These are phyloP conservation scores for Catharus fuscescens DNA, from an alignment of 2,113 vertebrate genomes.

Conservation along the genomic window DNA sequence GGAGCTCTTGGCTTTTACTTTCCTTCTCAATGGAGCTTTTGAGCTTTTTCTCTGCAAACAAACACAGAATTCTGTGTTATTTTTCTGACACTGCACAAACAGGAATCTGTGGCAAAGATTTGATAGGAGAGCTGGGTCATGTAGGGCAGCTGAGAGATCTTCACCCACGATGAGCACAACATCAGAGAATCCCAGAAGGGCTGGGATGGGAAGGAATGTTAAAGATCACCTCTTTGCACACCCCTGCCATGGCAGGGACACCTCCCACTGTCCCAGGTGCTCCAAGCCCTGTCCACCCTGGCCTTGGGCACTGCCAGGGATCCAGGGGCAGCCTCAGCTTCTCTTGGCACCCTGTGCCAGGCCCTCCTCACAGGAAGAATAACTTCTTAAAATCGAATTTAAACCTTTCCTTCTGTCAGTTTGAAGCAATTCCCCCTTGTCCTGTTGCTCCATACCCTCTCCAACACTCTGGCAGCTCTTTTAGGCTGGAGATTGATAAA, in stretches of 20 bases:
- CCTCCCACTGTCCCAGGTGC: background rate
- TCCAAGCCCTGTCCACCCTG: fast-evolving
- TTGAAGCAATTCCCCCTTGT: background rate
- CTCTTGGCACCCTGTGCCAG: background rate
- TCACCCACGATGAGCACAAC: background rate
- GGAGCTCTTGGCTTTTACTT: no score
- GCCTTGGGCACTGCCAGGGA: fast-evolving
- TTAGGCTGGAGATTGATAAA: background rate
- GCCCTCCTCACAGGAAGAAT: background rate
- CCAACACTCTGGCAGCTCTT: background rate
- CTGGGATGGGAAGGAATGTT: background rate
- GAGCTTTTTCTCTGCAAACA: background rate
- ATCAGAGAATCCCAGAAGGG: background rate
- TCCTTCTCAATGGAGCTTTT: background rate
- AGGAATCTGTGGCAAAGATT: background rate
- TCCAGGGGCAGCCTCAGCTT: background rate
- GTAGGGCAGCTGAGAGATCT: background rate
- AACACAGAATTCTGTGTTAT: background rate
- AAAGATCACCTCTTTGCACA: background rate
- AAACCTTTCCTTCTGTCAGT: background rate
- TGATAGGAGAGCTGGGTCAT: background rate
- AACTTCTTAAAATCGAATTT: background rate
- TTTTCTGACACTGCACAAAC: background rate
- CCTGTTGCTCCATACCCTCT: background rate
- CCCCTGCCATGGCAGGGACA: background rate